Evolutionary conservation across 53 echinoderm and acorn worm genomes (phyloP).

Genomic region (Paelopatides confundens): DNA sequence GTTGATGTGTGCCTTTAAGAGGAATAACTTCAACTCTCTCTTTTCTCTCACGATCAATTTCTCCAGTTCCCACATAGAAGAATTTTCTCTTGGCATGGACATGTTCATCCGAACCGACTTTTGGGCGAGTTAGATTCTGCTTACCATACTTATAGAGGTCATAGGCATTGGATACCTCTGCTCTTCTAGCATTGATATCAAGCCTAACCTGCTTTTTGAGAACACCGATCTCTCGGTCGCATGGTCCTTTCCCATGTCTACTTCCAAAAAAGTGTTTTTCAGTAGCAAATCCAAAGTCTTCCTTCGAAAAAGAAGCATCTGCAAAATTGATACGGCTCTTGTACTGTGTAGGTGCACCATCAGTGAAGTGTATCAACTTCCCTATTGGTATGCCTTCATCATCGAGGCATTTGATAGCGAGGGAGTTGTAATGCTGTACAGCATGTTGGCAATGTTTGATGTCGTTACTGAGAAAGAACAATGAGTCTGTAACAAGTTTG

Average conservation of each 20-base stretch:
- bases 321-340: background rate
- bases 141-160: constrained; percentile 1
- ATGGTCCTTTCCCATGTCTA: constrained; percentile 53
- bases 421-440: background rate
- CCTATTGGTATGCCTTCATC: too few species aligned
- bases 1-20: background rate
- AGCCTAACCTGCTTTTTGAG: background rate
- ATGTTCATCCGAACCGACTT: background rate
- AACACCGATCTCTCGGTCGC: constrained; percentile 9
- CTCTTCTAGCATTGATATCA: constrained; percentile 5
- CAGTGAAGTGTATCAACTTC: too few species aligned
- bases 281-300: background rate
- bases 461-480: constrained; percentile 25
- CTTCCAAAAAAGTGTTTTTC: constrained; percentile 42
- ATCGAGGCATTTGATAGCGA: too few species aligned
- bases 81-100: constrained; percentile 46
- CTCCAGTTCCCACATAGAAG: constrained; percentile 11
- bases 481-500: constrained; percentile 44
- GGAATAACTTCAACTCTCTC: background rate
- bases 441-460: constrained; percentile 26
- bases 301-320: too few species aligned
- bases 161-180: background rate
- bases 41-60: background rate
- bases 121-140: background rate
- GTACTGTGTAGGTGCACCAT: background rate